Evolutionary conservation across 2,113 vertebrate genomes (phyloP).

Genomic region (Rhadina sibilatrix): DNA sequence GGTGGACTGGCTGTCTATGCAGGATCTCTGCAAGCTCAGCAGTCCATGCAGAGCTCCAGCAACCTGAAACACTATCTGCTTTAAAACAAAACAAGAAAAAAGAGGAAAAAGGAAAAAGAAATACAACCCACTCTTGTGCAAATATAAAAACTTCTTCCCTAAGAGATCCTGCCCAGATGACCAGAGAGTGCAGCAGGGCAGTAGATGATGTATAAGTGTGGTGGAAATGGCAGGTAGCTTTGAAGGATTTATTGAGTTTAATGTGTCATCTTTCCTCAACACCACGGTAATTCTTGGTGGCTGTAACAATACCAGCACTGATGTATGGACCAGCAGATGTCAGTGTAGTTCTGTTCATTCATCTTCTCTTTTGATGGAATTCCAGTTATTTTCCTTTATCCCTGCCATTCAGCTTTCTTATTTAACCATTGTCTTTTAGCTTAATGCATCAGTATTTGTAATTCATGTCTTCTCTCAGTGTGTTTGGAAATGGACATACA

Average conservation of each 20-base stretch:
- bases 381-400: constrained; percentile 61
- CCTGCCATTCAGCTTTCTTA: constrained; percentile 57
- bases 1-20: fast-evolving
- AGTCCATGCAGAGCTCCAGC: neutral
- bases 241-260: constrained; percentile 54
- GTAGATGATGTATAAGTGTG: neutral
- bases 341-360: constrained; percentile 80
- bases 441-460: constrained; percentile 75
- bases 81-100: neutral
- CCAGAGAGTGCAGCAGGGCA: neutral
- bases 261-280: neutral
- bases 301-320: neutral
- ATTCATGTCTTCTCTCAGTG: constrained; percentile 60
- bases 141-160: neutral
- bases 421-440: constrained; percentile 74
- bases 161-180: neutral
- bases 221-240: neutral
- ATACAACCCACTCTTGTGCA: neutral
- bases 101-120: neutral
- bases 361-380: constrained; percentile 72
- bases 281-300: neutral
- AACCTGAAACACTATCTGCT: neutral
- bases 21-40: neutral
- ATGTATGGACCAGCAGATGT: constrained; percentile 79
- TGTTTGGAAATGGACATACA: constrained; percentile 43